Conservation (phyloP, 2,888 invertebrate species). For the Taphrorychus bicolor region DNA sequence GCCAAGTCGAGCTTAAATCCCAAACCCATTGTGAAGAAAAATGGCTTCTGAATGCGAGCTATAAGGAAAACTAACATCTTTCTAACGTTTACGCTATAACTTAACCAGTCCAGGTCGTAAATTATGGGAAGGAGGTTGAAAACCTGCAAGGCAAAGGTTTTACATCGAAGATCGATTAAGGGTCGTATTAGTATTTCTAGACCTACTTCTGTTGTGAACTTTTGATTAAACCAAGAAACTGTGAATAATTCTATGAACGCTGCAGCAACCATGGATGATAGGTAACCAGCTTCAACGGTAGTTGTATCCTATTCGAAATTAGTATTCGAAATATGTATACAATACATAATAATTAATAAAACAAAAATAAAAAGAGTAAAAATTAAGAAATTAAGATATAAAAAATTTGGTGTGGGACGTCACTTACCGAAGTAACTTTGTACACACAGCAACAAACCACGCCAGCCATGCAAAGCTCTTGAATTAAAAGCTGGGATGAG, state of each 20-base stretch:
- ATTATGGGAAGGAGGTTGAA: background rate
- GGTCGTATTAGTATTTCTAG: background rate
- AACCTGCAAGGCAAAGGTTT: background rate
- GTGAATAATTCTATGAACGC: background rate
- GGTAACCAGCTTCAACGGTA: background rate
- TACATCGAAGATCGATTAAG: background rate
- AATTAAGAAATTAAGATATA: background rate
- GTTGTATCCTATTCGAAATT: background rate
- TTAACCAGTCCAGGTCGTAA: background rate
- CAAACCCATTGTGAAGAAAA: background rate
- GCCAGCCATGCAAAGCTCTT: background rate
- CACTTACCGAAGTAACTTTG: constrained; percentile 10
- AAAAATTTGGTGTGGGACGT: background rate
- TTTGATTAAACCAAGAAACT: background rate
- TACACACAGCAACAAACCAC: constrained; percentile 9
- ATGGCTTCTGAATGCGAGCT: background rate
- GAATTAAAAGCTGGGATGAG: constrained; percentile 1
- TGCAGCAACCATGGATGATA: background rate
- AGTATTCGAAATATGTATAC: background rate
- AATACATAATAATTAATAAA: background rate
- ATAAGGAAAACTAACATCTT: background rate
- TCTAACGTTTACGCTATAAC: background rate
- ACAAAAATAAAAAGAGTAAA: background rate
- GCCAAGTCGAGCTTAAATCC: background rate
- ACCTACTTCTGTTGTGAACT: background rate